Percentiles rank a stretch among this genome's conserved stretches.
These are phyloP conservation scores for Forpus xanthops DNA, from an alignment of 2,797 vertebrate genomes.

Conservation along the genomic window DNA sequence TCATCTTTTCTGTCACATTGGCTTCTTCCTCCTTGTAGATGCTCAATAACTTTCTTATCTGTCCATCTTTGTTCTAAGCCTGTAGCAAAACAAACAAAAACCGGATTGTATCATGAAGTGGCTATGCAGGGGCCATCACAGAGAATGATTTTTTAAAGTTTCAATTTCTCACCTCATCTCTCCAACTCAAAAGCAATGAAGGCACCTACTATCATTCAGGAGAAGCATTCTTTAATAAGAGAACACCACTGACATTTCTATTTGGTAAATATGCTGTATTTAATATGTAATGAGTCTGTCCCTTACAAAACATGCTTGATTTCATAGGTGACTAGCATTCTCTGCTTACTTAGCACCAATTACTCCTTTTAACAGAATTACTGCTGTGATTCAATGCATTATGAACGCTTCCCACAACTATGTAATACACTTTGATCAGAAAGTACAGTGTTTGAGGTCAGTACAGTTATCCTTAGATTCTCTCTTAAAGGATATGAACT, in stretches of 20 bases:
- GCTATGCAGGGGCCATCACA: neutral
- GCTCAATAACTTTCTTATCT: neutral
- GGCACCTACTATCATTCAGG: neutral
- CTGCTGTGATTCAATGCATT: neutral
- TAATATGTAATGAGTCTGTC: neutral
- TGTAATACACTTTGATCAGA: neutral
- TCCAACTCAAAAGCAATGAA: neutral
- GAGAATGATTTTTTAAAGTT: neutral
- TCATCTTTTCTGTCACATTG: neutral
- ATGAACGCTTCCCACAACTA: neutral
- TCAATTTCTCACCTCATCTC: neutral
- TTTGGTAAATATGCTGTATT: neutral
- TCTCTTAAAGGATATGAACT: neutral
- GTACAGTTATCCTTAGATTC: neutral
- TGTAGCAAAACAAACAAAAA: slow-evolving; percentile 37
- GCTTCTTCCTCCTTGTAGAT: neutral
- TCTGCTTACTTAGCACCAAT: neutral
- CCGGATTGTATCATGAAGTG: neutral
- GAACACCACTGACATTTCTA: neutral
- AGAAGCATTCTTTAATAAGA: neutral
- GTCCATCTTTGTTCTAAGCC: slow-evolving; percentile 4
- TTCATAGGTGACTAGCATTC: neutral
- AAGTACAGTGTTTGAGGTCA: neutral
- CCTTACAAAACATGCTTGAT: neutral
- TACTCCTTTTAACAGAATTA: neutral